Percentiles rank a stretch among this genome's conserved stretches.
phyloP scores from a whole-genome alignment of 1,140 invertebrate species.

The Papilio machaon region DNA sequence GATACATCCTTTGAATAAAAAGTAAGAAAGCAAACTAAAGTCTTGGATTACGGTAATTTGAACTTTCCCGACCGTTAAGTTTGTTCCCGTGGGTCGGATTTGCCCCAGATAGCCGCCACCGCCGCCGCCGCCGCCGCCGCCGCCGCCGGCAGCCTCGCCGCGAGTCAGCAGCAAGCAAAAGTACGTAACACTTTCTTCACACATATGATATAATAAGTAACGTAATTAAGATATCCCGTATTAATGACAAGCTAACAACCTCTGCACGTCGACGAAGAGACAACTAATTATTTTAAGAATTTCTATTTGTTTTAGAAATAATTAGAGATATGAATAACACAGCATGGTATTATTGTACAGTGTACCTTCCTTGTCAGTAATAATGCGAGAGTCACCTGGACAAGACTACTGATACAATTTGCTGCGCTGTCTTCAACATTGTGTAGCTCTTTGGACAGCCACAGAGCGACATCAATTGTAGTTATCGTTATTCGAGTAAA shows the following conservation, averaged over 20 bases:
- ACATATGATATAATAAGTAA: too few relatives aligned
- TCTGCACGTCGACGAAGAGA: too few relatives aligned
- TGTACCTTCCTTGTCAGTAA: not conserved
- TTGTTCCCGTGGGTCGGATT: slow-evolving; percentile 26
- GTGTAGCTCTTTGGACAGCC: not conserved
- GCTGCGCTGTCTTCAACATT: not conserved
- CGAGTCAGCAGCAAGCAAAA: too few relatives aligned
- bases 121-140: not conserved
- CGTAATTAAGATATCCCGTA: too few relatives aligned
- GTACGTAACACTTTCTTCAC: too few relatives aligned
- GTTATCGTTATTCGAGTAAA: not conserved
- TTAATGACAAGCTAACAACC: too few relatives aligned
- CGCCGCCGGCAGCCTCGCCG: not conserved
- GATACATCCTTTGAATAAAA: slow-evolving; percentile 28
- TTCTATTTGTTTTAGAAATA: too few relatives aligned
- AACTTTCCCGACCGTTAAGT: slow-evolving; percentile 28
- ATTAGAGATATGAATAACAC: not conserved
- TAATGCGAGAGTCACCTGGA: not conserved
- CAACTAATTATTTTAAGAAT: too few relatives aligned
- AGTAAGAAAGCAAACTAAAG: slow-evolving; percentile 27
- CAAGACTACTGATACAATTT: not conserved
- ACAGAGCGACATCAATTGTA: not conserved
- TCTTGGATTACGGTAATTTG: slow-evolving; percentile 29
- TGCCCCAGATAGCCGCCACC: not conserved
- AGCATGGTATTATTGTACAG: not conserved